Evolutionary conservation across 2,797 vertebrate genomes (phyloP), one percentile per base, ranked within the genome.

Genomic region (Vireo griseus): DNA sequence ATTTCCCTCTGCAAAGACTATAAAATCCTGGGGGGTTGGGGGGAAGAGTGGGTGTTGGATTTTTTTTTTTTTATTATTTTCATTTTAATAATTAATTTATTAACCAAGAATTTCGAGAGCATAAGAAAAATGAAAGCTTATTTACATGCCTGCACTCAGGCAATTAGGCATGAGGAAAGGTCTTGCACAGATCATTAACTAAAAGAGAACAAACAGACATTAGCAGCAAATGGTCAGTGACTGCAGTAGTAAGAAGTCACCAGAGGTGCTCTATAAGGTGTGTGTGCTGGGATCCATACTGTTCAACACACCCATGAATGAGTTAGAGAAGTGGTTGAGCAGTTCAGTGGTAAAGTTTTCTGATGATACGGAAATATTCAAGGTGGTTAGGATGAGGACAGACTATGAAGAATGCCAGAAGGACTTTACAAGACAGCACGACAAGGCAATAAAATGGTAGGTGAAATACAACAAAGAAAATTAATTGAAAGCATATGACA

Each of bases 371-470:
- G 75, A 77, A 22, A 44, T 68, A 80, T 86, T 90, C 66, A 88
- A 86, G 58, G 47, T 61, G 65, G 50, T 73, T 55, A 76, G 17
- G 28, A 90, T 39, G 35, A 95, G 12, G 50, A 87, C 16, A 88
- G 48, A 74, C 39, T 86, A 82, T 65, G 65, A 90, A 92, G 75
- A 58, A 90, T 72, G 75, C 72, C 74, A 87, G 48, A 87, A 94
- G 35, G 52, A 67, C 65, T 78, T 91, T 22, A 72, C 14, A 88
- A 58, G 76, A 81, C 66, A 94, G 71, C 12, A 21, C 39, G 52
- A 79, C 81, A 84, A 75, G 44, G 86, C 44, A 92, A 75, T 90
- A 90, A 91, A 86, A 95, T 55, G 29, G 44, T 55, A 94, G 37
- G 62, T 88, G 67, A 86, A 88, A 55, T 58, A 72, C 25, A 84